Percentiles rank a stretch among this genome's conserved stretches.
Evolutionary conservation across 2,888 invertebrate species (phyloP).

Genomic region (Epistrophe eligans): DNA sequence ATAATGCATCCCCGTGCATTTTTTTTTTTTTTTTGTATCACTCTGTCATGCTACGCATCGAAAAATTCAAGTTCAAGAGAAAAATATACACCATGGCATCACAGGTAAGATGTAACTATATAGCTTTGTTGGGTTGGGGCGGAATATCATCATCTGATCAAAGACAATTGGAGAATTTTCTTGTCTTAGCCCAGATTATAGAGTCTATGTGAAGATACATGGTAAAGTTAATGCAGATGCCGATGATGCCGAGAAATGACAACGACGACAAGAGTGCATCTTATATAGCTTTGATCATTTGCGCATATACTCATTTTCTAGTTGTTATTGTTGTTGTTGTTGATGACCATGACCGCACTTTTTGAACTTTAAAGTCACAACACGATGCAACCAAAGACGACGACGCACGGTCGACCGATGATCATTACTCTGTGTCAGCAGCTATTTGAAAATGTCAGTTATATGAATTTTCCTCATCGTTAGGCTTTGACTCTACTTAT

Average conservation of each 20-base stretch:
- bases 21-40: constrained; percentile 5
- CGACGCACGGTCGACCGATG: too few species aligned
- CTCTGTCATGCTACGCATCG: constrained; percentile 59
- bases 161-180: constrained; percentile 15
- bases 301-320: constrained; percentile 32
- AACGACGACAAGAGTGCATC: neutral
- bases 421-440: constrained; percentile 35
- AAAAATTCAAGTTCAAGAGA: constrained; percentile 63
- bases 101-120: neutral
- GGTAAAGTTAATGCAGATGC: neutral
- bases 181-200: constrained; percentile 12
- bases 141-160: neutral
- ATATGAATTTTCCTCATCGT: constrained; percentile 13
- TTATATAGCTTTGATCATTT: constrained; percentile 30
- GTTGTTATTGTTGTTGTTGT: neutral
- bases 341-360: constrained; percentile 57
- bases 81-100: neutral
- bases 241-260: neutral
- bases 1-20: neutral
- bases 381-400: neutral
- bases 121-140: neutral
- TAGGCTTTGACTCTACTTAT: constrained; percentile 4
- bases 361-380: constrained; percentile 33
- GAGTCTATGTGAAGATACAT: neutral
- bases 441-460: constrained; percentile 44